These are phyloP conservation scores for Gyrodactylus bullatarudis DNA, from an alignment of 1,140 invertebrate genomes.

Conservation along the genomic window DNA sequence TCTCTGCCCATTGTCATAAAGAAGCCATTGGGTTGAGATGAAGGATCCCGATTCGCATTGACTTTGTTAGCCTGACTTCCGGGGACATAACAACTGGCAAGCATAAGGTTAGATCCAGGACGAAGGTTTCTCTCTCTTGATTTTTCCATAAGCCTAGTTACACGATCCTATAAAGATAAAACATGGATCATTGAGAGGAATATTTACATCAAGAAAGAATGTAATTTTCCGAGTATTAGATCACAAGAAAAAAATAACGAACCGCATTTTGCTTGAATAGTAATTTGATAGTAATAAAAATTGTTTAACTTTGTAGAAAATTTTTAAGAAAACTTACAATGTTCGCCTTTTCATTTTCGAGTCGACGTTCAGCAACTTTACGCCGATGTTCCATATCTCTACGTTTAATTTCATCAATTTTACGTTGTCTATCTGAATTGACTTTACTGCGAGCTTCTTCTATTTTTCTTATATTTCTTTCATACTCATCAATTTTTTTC, in stretches of 20 bases:
- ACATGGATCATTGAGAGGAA: neutral
- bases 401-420: neutral
- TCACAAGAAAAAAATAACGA: no score
- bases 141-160: neutral
- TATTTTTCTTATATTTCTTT: neutral
- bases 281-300: no score
- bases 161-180: neutral
- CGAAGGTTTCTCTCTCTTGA: neutral
- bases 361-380: neutral
- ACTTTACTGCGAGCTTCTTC: neutral
- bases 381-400: neutral
- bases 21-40: neutral
- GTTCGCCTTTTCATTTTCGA: neutral
- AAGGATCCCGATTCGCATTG: neutral
- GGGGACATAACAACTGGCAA: neutral
- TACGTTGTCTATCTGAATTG: neutral
- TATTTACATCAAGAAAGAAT: no score
- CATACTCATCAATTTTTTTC: neutral
- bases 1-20: neutral
- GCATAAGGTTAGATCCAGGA: neutral
- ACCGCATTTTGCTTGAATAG: no score
- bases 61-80: neutral
- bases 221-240: no score
- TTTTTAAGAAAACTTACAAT: neutral
- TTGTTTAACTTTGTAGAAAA: no score